Base-by-base conservation (phyloP, 2,113 vertebrate genomes). In the Leucosticte australis region DNA sequence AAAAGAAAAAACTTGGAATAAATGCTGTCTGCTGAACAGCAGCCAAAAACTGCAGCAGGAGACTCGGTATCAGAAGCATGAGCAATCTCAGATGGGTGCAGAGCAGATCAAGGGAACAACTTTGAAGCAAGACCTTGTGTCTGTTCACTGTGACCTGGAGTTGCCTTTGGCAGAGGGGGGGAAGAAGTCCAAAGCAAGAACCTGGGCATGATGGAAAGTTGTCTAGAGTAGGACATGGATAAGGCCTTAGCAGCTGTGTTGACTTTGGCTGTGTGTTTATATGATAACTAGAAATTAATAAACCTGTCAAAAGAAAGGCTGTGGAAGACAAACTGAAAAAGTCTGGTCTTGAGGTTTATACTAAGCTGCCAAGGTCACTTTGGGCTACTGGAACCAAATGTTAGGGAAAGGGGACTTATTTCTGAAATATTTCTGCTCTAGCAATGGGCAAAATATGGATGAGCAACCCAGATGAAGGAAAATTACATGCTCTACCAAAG, bases 281-380 rank as follows among this genome's bases (percentile, higher is more conserved):
- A 14, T 22, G 31, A 62, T 88, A 80, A 50, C 9, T 62, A 69
- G 41, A 93, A 86, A 60, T 74, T 63, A 56, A 83, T 18, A 85
- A 94, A 90, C n/a, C 42, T 69, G 35, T 62, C 67, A 83, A 74
- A 88, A 77, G 50, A 86, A 76, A 85, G 59, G 15, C 56, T 50
- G 42, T 62, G 42, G n/a, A 78, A 89, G 52, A 52, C 1, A 11
- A 80, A 70, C n/a, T 22, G 26, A 59, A 71, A 17, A 88, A 35
- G 15, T 67, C 50, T 65, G 68, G 24, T 73, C 24, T 18, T 53
- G 33, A 20, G 22, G 6, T 83, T 90, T 90, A 27, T 75, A 14
- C 33, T 56, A n/a, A 62, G 28, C 31, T 89, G 35, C 77, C 52
- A 75, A 42, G 26, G 53, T 73, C 78, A 65, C 12, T 80, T 76